A percentile compares a stretch with the other conserved stretches of the same genome.
These are phyloP conservation scores for Pelusios castaneus DNA, from an alignment of 2,113 vertebrate species.

Conservation along the genomic window DNA sequence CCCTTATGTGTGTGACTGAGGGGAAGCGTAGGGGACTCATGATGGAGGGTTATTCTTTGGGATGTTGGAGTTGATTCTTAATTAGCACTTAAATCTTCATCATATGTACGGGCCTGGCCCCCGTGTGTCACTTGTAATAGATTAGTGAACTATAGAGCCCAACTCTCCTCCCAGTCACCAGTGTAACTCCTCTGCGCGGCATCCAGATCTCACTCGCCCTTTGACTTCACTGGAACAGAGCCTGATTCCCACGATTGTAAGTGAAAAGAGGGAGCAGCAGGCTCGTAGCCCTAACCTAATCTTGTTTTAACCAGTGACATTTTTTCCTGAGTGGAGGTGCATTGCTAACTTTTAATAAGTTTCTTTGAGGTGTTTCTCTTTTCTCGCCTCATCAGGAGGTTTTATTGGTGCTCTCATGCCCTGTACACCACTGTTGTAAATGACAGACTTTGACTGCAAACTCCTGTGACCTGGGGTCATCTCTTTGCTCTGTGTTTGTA, in stretches of 20 bases:
- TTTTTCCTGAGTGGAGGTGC: not conserved
- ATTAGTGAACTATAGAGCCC: not conserved
- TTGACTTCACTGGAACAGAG: not conserved
- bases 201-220: not conserved
- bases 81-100: not conserved
- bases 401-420: not conserved
- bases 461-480: not conserved
- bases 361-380: not conserved
- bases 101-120: not conserved
- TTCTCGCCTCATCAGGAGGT: not conserved
- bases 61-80: not conserved
- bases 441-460: not conserved
- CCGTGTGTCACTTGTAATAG: not conserved
- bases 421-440: not conserved
- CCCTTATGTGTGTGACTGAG: not conserved
- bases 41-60: not conserved
- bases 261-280: not conserved
- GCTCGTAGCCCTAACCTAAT: not conserved
- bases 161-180: not conserved
- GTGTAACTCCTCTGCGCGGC: no score
- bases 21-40: not conserved
- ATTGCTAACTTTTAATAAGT: not conserved
- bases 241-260: not conserved
- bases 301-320: not conserved
- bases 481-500: not conserved